Evolutionary conservation across 2,797 vertebrate species (phyloP), one percentile per base, ranked within the genome.

Genomic region (Tinamus major): DNA sequence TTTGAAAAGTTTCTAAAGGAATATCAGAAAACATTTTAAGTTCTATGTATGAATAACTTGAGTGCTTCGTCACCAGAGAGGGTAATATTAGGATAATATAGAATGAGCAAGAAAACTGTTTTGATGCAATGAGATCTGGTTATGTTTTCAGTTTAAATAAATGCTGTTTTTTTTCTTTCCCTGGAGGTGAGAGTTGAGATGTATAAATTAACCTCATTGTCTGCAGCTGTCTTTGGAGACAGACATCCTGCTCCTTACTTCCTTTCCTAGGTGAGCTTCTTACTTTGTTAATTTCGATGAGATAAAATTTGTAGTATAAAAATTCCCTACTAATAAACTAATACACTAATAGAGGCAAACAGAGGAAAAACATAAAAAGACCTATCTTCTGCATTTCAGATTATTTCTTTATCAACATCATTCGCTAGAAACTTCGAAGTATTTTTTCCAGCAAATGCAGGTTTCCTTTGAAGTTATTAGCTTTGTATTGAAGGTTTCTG

Each of bases 101-200:
- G 90, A 87, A 33, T 77, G 56, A 87, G 79, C 64, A 27, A 83
- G 87, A 82, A 93, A 82, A 27, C 1, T 87, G 8, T 17, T 85
- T 39, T 3, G 2, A 41, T 79, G 46, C 37, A 91, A 62, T 23
- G 42, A 78, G 33, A 65, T 75, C 27, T 78, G 49, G 10, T 20
- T 92, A n/a, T 78, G 35, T 78, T 87, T 87, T 85, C 70, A 19
- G 59, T 90, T 90, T 29, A 65, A 80, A 29, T 71, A 77, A 77
- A 55, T 62, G 15, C 33, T 53, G 13, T 26, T 78, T 78, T 13
- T 13, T 87, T 87, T 59, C 59, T 85, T 93, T 79, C 37, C 49
- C 77, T 80, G 29, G 29, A 27, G 55, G 24, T 10, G 65, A 42
- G 42, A 61, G 41, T 15, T 8, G n/a, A 69, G 16, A 76, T 90